Evolutionary conservation across 1,140 invertebrate genomes (phyloP), one percentile per base, ranked within the genome.

Genomic region (Antheraea pernyi): DNA sequence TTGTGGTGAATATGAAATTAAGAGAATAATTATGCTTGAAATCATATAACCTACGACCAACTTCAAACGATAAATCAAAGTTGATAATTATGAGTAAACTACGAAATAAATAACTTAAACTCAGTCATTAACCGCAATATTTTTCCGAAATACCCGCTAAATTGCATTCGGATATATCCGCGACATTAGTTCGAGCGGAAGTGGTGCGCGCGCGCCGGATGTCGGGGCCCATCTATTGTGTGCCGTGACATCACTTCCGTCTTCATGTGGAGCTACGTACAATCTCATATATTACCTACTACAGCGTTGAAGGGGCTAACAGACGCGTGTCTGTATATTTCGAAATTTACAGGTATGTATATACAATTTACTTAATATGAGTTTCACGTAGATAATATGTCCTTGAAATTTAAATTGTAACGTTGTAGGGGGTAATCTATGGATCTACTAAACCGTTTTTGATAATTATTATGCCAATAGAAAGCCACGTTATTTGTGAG

Each of bases 161-260:
- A 83, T 80, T 74, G 78, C 72, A 75, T 79, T 78, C 82, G 82
- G 82, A 84, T 81, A 74, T 81, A 78, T 76, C 66, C 79, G 76
- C 75, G 74, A 80, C 82, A 84, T 84, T 84, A 80, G 74, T 58
- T 63, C 71, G 36, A 53, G 59, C 73, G 81, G 76, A 79, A 67
- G 72, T 13, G 48, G 60, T 77, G 71, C 70, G 78, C 78, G 80
- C 79, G 62, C 72, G 76, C 77, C 76, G 72, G 81, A 81, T 81
- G 82, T 70, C 61, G 70, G 58, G 74, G 59, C 66, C 67, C 75
- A 81, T 83, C 71, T 69, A 83, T 83, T 77, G 75, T 74, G 70
- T 68, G 65, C 36, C 59, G 72, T 79, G 79, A 75, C 77, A 75
- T 79, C 72, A 76, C 78, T 75, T 84, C 78, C 83, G 78, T 58